Evolutionary conservation across 2,113 vertebrate species (phyloP).

Genomic region (Phodopus roborovskii): DNA sequence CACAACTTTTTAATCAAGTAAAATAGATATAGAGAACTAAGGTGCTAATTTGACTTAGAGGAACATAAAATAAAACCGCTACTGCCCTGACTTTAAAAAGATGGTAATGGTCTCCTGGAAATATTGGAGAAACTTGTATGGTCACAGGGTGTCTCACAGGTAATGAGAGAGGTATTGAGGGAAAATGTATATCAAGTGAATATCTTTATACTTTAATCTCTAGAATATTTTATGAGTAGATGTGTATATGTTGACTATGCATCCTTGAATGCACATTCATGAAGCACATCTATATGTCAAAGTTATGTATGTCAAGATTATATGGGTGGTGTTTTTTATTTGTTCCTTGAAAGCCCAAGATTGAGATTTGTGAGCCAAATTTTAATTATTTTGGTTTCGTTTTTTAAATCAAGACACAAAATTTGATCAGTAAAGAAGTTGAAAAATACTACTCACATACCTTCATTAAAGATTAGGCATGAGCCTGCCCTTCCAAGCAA

Average conservation of each 20-base stretch:
- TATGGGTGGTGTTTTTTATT: neutral
- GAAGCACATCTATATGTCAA: neutral
- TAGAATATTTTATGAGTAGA: slow-evolving; percentile 23
- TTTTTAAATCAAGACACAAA: slow-evolving; percentile 44
- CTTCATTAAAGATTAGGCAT: slow-evolving; percentile 58
- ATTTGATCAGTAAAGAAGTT: slow-evolving; percentile 56
- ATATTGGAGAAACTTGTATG: neutral
- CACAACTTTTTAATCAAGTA: neutral
- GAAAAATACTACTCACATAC: slow-evolving; percentile 49
- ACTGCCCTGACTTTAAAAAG: neutral
- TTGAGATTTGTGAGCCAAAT: slow-evolving; percentile 25
- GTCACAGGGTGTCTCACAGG: neutral
- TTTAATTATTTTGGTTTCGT: neutral
- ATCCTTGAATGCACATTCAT: neutral
- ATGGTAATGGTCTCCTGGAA: slow-evolving; percentile 12
- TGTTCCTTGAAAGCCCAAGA: slow-evolving; percentile 21
- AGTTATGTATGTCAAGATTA: slow-evolving; percentile 11
- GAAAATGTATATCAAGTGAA: neutral
- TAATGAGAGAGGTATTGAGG: neutral
- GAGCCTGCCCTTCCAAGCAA: neutral
- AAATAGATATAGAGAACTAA: neutral
- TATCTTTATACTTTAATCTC: neutral
- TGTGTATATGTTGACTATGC: neutral
- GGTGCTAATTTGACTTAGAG: neutral
- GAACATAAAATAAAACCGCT: neutral